These are phyloP conservation scores for Phocoena phocoena DNA, from an alignment of 2,113 vertebrate genomes.

Conservation along the genomic window DNA sequence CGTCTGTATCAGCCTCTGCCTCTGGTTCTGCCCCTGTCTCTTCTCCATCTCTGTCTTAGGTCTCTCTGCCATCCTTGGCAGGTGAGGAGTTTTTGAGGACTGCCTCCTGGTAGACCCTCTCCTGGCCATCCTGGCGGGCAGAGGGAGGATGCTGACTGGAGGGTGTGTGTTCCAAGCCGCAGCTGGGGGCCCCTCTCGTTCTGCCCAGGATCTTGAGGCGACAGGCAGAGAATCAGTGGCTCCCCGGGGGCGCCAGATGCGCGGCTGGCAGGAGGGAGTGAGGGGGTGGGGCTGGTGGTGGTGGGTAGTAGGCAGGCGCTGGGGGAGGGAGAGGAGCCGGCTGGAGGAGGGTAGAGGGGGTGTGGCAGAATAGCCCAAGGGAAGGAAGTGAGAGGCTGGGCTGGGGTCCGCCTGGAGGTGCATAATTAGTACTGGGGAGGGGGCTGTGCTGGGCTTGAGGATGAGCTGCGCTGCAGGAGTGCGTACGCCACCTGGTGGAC, in stretches of 20 bases:
- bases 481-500: constrained; percentile 60
- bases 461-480: background rate
- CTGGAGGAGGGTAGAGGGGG: background rate
- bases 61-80: background rate
- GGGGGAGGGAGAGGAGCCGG: background rate
- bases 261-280: constrained; percentile 18
- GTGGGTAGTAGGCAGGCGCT: background rate
- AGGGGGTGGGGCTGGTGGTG: constrained; percentile 24
- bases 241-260: constrained; percentile 28
- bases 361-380: constrained; percentile 48
- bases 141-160: constrained; percentile 71
- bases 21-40: background rate
- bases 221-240: constrained; percentile 68
- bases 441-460: background rate
- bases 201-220: constrained; percentile 80
- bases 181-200: constrained; percentile 77
- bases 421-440: constrained; percentile 52
- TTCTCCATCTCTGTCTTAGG: constrained; percentile 26
- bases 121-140: constrained; percentile 72
- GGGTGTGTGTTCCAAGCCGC: constrained; percentile 55
- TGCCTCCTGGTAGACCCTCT: constrained; percentile 70
- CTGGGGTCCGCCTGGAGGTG: constrained; percentile 34
- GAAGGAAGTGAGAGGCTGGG: constrained; percentile 47
- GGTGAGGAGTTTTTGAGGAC: constrained; percentile 40
- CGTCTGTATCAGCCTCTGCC: background rate